Evolutionary conservation across 2,797 vertebrate genomes (phyloP).

Genomic region (Hipposideros larvatus): DNA sequence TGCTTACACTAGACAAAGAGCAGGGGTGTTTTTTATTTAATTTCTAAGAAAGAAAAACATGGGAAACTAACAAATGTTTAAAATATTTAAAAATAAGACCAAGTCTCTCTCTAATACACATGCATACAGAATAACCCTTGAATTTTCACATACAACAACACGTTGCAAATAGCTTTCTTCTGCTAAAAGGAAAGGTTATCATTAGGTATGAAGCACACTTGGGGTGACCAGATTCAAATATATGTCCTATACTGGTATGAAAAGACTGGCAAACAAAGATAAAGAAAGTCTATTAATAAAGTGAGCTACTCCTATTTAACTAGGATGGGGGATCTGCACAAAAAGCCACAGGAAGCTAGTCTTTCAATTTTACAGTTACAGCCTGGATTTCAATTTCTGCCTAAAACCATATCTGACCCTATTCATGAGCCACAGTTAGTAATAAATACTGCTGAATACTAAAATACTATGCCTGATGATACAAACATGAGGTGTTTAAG

Average conservation of each 20-base stretch:
- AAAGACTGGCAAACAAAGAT: background rate
- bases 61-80: conserved; percentile 41
- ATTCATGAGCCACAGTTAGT: background rate
- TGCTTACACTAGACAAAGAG: background rate
- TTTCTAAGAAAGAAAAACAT: background rate
- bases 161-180: background rate
- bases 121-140: background rate
- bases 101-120: conserved; percentile 1
- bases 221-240: background rate
- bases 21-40: background rate
- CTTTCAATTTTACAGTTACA: background rate
- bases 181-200: conserved; percentile 39
- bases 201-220: background rate
- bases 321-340: background rate
- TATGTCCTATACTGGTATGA: background rate
- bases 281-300: background rate
- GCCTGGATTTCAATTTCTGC: background rate
- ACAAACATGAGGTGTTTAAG: background rate
- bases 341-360: background rate
- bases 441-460: conserved; percentile 2
- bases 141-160: background rate
- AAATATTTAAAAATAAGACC: conserved; percentile 50
- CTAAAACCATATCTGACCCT: conserved; percentile 26
- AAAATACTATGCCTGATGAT: background rate
- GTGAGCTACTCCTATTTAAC: background rate